Evolutionary conservation across 2,113 vertebrate species (phyloP).

Genomic region (Pseudopodoces humilis): DNA sequence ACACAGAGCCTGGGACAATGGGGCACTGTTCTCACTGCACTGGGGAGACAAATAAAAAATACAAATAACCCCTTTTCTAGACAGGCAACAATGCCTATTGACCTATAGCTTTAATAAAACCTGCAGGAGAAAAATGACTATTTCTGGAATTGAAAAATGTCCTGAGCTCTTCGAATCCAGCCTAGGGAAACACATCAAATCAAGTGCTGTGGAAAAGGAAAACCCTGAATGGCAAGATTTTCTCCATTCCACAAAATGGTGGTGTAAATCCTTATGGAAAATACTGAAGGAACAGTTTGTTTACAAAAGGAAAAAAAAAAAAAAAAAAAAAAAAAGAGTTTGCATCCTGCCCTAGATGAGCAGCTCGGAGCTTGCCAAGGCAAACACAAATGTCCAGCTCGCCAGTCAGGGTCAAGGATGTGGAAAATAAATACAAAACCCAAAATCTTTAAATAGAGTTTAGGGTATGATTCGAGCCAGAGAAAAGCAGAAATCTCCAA

Average conservation of each 20-base stretch:
- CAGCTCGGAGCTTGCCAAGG: slow-evolving; percentile 48
- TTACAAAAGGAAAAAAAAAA: slow-evolving; percentile 36
- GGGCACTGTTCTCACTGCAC: not conserved
- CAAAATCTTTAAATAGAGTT: slow-evolving; percentile 61
- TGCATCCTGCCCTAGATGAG: slow-evolving; percentile 49
- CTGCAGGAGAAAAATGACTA: not conserved
- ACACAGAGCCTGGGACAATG: not conserved
- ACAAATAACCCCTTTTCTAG: not conserved
- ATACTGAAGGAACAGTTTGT: slow-evolving; percentile 39
- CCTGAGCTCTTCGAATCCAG: not conserved
- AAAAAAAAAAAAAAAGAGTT: not conserved
- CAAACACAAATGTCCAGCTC: slow-evolving; percentile 54
- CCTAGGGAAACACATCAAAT: not conserved
- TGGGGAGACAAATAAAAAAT: not conserved
- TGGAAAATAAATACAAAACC: slow-evolving; percentile 47
- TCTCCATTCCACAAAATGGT: slow-evolving; percentile 58
- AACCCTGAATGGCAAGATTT: not conserved
- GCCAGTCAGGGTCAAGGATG: slow-evolving; percentile 51
- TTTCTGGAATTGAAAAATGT: not conserved
- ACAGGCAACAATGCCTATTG: not conserved
- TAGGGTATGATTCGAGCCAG: slow-evolving; percentile 15
- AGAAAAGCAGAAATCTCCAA: not conserved
- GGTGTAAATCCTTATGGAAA: slow-evolving; percentile 33
- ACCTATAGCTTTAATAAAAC: not conserved
- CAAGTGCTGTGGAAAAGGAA: not conserved